These are phyloP conservation scores for Allygus modestus DNA, from an alignment of 2,888 invertebrate species.

Conservation along the genomic window DNA sequence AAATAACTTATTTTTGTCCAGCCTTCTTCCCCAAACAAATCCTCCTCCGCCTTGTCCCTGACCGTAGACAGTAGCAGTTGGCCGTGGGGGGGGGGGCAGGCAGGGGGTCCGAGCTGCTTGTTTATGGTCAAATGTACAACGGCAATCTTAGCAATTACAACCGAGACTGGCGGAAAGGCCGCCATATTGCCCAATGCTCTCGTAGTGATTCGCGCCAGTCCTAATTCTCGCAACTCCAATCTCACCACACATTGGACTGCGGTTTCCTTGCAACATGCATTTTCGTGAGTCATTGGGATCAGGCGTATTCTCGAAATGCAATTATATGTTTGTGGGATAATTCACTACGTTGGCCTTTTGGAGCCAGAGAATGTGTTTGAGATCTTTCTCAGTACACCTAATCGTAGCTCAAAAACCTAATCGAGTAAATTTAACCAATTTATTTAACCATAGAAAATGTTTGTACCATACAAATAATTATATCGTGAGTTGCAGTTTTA, in stretches of 20 bases:
- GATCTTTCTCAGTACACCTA: too few species aligned
- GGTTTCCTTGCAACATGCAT: slow-evolving; percentile 40
- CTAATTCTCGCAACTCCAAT: slow-evolving; percentile 40
- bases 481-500: too few species aligned
- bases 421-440: too few species aligned
- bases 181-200: slow-evolving; percentile 34
- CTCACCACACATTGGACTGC: not conserved
- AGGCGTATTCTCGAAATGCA: not conserved
- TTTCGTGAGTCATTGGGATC: slow-evolving; percentile 3
- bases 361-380: too few species aligned
- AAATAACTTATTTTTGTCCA: too few species aligned
- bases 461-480: too few species aligned
- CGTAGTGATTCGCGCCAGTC: slow-evolving; percentile 39
- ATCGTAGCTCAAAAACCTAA: too few species aligned
- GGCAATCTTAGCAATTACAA: slow-evolving; percentile 35
- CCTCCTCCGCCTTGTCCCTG: not conserved
- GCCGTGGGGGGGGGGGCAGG: not conserved
- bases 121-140: slow-evolving; percentile 50
- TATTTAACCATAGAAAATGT: too few species aligned
- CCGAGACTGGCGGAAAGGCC: slow-evolving; percentile 32
- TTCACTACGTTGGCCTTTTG: too few species aligned
- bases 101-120: not conserved
- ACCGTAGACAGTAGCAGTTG: not conserved
- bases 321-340: not conserved
- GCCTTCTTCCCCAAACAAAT: too few species aligned